Conservation (phyloP, 2,797 vertebrate genomes). For the Macrochelys suwanniensis region DNA sequence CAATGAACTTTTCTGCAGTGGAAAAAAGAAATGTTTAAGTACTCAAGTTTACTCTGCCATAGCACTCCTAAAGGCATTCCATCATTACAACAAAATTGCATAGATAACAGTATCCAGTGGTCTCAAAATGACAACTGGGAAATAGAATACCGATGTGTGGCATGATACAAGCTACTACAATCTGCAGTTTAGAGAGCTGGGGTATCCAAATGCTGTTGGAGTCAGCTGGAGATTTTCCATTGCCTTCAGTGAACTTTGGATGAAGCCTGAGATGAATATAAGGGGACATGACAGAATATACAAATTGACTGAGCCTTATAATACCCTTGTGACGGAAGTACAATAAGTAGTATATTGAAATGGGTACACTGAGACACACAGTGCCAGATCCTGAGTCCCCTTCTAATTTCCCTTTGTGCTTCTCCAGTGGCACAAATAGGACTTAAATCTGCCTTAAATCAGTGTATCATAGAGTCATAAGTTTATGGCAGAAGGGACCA, state of each 20-base stretch:
- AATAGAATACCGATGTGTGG: slow-evolving; percentile 2
- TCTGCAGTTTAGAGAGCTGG: neutral
- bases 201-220: neutral
- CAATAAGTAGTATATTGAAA: neutral
- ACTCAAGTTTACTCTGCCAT: neutral
- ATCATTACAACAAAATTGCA: slow-evolving; percentile 35
- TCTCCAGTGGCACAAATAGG: neutral
- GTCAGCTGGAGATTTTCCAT: neutral
- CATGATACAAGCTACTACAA: neutral
- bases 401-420: neutral
- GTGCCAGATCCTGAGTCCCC: neutral
- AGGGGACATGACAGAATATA: fast-evolving
- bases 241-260: neutral
- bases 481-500: neutral
- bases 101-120: neutral
- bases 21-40: slow-evolving; percentile 55
- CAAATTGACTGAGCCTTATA: neutral
- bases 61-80: slow-evolving; percentile 39
- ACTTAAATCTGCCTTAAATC: neutral
- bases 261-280: neutral
- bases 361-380: neutral
- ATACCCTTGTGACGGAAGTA: neutral
- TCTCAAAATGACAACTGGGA: slow-evolving; percentile 39
- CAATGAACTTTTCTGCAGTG: slow-evolving; percentile 59
- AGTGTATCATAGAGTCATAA: neutral